Evolutionary conservation across 2,113 vertebrate species (phyloP).

Genomic region (Cervus canadensis): DNA sequence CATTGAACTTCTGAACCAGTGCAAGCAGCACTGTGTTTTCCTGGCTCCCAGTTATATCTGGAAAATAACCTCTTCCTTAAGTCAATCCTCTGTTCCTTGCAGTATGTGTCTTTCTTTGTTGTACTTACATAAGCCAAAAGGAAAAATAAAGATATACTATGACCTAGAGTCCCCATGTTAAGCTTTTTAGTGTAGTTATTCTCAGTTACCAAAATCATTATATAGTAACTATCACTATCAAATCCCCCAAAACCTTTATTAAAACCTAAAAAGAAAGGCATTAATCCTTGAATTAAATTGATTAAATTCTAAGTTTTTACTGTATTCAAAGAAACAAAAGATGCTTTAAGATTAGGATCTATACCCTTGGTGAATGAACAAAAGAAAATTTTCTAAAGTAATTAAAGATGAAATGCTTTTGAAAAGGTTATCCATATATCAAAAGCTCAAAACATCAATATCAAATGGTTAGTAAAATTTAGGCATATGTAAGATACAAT

Average conservation of each 20-base stretch:
- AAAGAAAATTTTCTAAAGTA: constrained; percentile 31
- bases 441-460: constrained; percentile 42
- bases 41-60: background rate
- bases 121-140: background rate
- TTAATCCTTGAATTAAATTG: background rate
- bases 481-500: constrained; percentile 24
- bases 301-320: constrained; percentile 16
- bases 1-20: background rate
- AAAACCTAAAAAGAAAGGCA: background rate
- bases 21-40: background rate
- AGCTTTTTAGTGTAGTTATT: background rate
- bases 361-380: constrained; percentile 3
- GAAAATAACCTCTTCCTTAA: background rate
- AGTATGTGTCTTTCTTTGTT: background rate
- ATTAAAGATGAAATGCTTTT: constrained; percentile 50
- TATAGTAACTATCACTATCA: background rate
- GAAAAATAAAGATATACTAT: background rate
- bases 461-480: constrained; percentile 44
- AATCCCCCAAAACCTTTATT: background rate
- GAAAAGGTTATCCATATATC: constrained; percentile 55
- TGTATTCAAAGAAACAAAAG: constrained; percentile 42
- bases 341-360: constrained; percentile 39
- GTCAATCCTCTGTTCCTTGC: background rate
- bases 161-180: background rate
- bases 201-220: background rate